Evolutionary conservation across 2,113 vertebrate species (phyloP), one percentile per base, ranked within the genome.

Genomic region (Coturnix japonica): DNA sequence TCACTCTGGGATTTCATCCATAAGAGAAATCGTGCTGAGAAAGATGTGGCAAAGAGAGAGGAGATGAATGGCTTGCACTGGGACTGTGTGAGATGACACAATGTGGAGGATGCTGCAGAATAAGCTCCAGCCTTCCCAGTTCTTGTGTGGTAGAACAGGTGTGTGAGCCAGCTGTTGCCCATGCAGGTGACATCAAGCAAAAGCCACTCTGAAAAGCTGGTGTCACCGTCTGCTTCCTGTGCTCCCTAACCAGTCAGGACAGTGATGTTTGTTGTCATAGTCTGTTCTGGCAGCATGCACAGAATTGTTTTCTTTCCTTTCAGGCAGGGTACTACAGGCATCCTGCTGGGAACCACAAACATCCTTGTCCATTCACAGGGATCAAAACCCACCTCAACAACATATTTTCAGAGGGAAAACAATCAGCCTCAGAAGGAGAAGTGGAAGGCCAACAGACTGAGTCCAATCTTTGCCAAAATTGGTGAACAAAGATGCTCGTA

Each of bases 311-410:
- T 59, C 74, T 65, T 94, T 72, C 63, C 59, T 81, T 83, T 81
- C 17, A 28, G 37, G 11, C 21, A 3, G 25, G 0, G 0, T 78
- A 53, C 56, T 76, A 33, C 49, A 79, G 37, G 23, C 20, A 31
- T 90, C 86, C 86, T 82, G 81, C 86, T 93, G 91, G 47, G 92
- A 89, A 89, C 41, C 47, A 59, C 76, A 94, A 92, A 95, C 84
- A 89, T 73, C 81, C 83, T 43, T 49, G 53, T 65, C 81, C 51
- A 89, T 79, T 59, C 2, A 0, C 56, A 33, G 59, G 46, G 64
- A 79, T 70, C 46, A 90, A 93, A 93, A 90, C 53, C 12, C 21
- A 72, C 18, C 17, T 74, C 33, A 44, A 78, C 0, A 5, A 61
- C 64, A 39, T 85, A 74, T 89, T 95, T 92, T 70, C 14, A 51